Base-by-base conservation (phyloP, 2,113 vertebrate species). In the Pelvicachromis taeniatus region DNA sequence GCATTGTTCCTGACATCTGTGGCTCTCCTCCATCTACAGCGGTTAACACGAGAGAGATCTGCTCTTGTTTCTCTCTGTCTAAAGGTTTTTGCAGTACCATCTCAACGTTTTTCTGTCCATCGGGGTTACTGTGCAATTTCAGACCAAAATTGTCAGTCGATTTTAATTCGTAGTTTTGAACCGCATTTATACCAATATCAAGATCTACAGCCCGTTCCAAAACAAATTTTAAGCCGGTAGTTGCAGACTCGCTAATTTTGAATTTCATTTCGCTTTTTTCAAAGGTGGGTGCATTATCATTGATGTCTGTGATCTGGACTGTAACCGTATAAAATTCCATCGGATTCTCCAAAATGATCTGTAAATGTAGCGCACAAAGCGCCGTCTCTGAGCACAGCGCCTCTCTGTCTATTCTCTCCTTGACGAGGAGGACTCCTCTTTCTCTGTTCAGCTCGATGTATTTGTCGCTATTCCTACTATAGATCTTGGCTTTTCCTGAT, bases 341-440 rank as follows among this genome's bases (percentile, higher is more conserved):
- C 0, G 97, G 96, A 38, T 96, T 96, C 85, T 91, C 87, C 16
- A 91, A 45, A 78, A 91, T 68, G 5, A 89, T 81, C 58, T 91
- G 90, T 23, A 89, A 95, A 87, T 95, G 5, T 0, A 97, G 17
- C 35, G 95, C 81, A 14, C 97, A 97, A 0, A 91, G 93, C 4
- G 83, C 90, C 0, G 0, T 84, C 81, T 94, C 83, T 38, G 80
- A 91, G 29, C 97, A 97, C 4, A 97, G 87, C 3, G 54, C 45
- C 75, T 98, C 97, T 70, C 97, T 85, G 89, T 98, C 96, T 45
- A 97, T 95, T 88, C 93, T 96, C 31, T 96, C 90, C 29, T 91
- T 96, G 16, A 97, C 80, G 1, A 93, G 70, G 61, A 91, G 88
- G 61, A 86, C 61, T 59, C 88, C 90, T 50, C 78, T 89, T 7